These are phyloP conservation scores for Apeltes quadracus DNA, from an alignment of 2,113 vertebrate species.

Conservation along the genomic window DNA sequence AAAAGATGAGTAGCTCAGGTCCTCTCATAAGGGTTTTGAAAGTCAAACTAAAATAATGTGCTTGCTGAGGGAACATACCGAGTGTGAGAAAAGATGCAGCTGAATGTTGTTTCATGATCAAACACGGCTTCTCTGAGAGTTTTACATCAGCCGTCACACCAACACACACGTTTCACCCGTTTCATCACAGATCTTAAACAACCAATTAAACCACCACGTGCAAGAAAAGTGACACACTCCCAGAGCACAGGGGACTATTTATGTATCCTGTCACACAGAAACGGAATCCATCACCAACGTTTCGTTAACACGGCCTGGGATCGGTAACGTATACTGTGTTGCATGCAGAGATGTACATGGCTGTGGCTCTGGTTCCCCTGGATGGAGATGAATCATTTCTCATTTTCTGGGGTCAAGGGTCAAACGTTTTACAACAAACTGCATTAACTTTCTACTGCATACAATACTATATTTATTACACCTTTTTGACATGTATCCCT, in stretches of 20 bases:
- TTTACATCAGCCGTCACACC: not conserved
- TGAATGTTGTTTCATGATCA: not conserved
- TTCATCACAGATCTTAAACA: not conserved
- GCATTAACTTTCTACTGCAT: not conserved
- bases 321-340: no score
- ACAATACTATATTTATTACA: not conserved
- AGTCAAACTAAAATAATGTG: conserved; percentile 27
- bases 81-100: no score
- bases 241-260: not conserved
- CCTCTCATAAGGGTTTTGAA: conserved; percentile 8
- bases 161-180: not conserved
- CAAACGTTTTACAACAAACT: no score
- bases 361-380: no score
- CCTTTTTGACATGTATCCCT: not conserved
- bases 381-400: no score
- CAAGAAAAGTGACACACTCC: not conserved
- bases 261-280: no score
- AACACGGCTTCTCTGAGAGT: not conserved
- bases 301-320: no score
- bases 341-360: no score
- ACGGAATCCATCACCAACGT: no score
- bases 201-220: not conserved
- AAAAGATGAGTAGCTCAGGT: conserved; percentile 6
- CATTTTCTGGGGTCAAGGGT: no score
- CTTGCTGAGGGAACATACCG: not conserved